phyloP scores from a whole-genome alignment of 2,797 vertebrate species.

The Thaleichthys pacificus region DNA sequence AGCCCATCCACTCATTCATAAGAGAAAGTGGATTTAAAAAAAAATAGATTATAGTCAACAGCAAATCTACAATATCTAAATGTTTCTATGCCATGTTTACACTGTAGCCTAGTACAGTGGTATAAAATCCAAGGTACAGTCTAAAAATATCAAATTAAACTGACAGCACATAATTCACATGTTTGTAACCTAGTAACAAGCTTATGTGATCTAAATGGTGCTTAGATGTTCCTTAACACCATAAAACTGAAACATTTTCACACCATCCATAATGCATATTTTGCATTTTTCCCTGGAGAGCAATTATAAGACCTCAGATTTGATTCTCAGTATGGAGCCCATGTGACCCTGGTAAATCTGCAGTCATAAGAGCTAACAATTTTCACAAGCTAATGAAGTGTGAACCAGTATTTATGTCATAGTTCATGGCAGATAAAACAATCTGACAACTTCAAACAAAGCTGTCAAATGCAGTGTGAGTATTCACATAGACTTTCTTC shows the following conservation, averaged over 20 bases:
- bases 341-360: neutral
- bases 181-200: slow-evolving; percentile 62
- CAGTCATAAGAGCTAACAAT: neutral
- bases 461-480: slow-evolving; percentile 30
- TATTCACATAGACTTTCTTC: neutral
- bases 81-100: slow-evolving; percentile 17
- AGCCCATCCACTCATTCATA: neutral
- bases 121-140: slow-evolving; percentile 26
- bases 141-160: slow-evolving; percentile 9
- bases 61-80: neutral
- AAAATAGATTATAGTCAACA: neutral
- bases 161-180: slow-evolving; percentile 34
- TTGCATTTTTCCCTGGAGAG: neutral
- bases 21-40: neutral
- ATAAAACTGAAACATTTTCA: slow-evolving; percentile 3
- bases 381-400: neutral
- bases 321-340: neutral
- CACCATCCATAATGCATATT: neutral
- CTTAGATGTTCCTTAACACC: slow-evolving; percentile 32
- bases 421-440: slow-evolving; percentile 3
- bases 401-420: neutral
- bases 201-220: slow-evolving; percentile 42
- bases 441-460: slow-evolving; percentile 22
- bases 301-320: neutral
- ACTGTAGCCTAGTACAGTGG: neutral